phyloP scores from a whole-genome alignment of 2,113 vertebrate species.

The Talpa occidentalis region DNA sequence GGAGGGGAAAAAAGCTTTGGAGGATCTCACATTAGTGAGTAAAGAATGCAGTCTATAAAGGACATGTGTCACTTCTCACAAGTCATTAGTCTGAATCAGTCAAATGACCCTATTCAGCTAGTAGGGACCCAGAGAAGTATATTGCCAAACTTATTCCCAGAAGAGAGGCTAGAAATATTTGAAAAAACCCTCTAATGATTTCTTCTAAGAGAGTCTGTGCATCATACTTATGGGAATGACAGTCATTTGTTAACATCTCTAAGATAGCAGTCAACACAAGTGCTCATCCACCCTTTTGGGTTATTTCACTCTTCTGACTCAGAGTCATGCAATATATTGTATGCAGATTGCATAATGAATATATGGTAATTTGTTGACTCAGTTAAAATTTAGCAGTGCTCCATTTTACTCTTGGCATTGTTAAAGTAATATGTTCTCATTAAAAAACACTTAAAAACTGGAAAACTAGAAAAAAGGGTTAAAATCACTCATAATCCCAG shows the following conservation, averaged over 20 bases:
- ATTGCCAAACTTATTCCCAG: neutral
- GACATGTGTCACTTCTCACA: neutral
- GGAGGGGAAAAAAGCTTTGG: neutral
- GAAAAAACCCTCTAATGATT: neutral
- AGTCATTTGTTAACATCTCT: neutral
- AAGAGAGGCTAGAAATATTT: neutral
- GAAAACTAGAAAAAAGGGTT: neutral
- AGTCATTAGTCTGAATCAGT: neutral
- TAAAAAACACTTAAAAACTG: neutral
- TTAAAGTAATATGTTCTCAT: neutral
- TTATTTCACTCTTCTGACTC: neutral
- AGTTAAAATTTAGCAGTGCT: constrained; percentile 21
- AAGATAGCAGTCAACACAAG: neutral
- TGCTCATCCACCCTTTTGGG: neutral
- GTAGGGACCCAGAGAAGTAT: too few species aligned
- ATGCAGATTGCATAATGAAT: neutral
- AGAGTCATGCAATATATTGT: neutral
- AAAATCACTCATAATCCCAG: neutral
- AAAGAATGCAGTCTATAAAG: neutral
- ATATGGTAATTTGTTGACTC: neutral
- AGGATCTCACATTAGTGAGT: neutral
- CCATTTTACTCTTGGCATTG: neutral
- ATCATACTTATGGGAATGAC: neutral
- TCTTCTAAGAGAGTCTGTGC: neutral
- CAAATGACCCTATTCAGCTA: neutral